A percentile compares a stretch with the other conserved stretches of the same genome.
These are phyloP conservation scores for Carassius carassius DNA, from an alignment of 2,113 vertebrate genomes.

Conservation along the genomic window DNA sequence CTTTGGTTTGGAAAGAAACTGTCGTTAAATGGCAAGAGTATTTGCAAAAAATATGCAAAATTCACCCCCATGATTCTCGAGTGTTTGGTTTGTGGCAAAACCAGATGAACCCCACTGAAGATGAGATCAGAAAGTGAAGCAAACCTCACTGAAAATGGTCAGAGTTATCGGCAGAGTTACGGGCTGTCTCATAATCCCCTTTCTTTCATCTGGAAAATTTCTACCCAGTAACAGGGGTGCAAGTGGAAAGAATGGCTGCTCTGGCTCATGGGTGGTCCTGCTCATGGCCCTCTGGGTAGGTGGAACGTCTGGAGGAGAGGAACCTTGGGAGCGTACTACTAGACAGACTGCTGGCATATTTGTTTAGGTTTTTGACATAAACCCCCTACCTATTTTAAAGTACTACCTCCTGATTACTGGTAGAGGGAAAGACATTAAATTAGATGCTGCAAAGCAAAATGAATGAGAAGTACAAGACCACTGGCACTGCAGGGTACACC, in stretches of 20 bases:
- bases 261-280: slow-evolving; percentile 57
- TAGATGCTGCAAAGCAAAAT: not conserved
- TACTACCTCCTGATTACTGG: slow-evolving; percentile 11
- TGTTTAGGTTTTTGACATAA: not conserved
- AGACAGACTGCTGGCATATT: slow-evolving; percentile 19
- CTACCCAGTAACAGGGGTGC: slow-evolving; percentile 35
- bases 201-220: slow-evolving; percentile 51
- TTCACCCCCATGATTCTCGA: not conserved
- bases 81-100: not conserved
- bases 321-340: slow-evolving; percentile 32
- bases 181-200: slow-evolving; percentile 14
- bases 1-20: not conserved
- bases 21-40: not conserved
- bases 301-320: slow-evolving; percentile 44
- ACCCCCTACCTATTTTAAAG: not conserved
- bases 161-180: slow-evolving; percentile 25
- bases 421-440: not conserved
- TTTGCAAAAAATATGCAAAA: not conserved
- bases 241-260: slow-evolving; percentile 34
- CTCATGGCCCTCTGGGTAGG: slow-evolving; percentile 48
- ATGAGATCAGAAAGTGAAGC: slow-evolving; percentile 9
- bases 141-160: slow-evolving; percentile 11
- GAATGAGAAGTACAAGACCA: not conserved
- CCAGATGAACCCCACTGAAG: not conserved
- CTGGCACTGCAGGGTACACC: not conserved